These are phyloP conservation scores for Lasioglossum zephyrum DNA, from an alignment of 2,888 invertebrate genomes.

Conservation along the genomic window DNA sequence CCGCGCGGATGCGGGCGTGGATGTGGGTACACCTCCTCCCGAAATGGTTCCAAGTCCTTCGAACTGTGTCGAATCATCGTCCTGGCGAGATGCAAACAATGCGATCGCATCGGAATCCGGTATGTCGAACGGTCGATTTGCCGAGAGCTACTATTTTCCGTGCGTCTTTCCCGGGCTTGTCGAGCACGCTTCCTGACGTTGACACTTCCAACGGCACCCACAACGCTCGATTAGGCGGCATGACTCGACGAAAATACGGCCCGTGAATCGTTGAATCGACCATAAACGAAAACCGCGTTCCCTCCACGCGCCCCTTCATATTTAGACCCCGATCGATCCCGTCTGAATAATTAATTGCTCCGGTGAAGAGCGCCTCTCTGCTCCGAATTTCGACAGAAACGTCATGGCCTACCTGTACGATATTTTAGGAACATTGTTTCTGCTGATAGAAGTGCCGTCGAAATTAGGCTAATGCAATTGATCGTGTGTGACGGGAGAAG, in stretches of 20 bases:
- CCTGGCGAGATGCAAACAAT: constrained; percentile 5
- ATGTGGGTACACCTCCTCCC: constrained; percentile 8
- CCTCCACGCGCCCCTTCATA: constrained; percentile 7
- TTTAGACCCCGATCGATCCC: constrained; percentile 25
- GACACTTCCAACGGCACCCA: neutral
- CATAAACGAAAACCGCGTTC: constrained; percentile 12
- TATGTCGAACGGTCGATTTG: constrained; percentile 13
- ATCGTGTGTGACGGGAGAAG: neutral
- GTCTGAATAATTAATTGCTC: constrained; percentile 36
- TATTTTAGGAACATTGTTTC: neutral
- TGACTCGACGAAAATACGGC: constrained; percentile 20
- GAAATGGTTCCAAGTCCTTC: constrained; percentile 12
- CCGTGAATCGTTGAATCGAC: constrained; percentile 26
- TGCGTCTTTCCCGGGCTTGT: neutral
- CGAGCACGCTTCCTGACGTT: neutral
- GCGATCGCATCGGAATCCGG: neutral
- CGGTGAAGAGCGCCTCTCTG: constrained; percentile 20
- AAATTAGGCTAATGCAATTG: neutral
- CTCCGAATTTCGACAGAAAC: constrained; percentile 16
- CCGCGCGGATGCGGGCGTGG: neutral
- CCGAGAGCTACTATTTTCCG: constrained; percentile 3
- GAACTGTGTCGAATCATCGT: constrained; percentile 12
- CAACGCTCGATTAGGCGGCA: neutral
- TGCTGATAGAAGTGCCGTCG: neutral
- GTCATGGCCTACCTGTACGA: neutral